These are phyloP conservation scores for Apostichopus californicus DNA, from an alignment of 35 echinoderm and acorn worm genomes.

Conservation along the genomic window DNA sequence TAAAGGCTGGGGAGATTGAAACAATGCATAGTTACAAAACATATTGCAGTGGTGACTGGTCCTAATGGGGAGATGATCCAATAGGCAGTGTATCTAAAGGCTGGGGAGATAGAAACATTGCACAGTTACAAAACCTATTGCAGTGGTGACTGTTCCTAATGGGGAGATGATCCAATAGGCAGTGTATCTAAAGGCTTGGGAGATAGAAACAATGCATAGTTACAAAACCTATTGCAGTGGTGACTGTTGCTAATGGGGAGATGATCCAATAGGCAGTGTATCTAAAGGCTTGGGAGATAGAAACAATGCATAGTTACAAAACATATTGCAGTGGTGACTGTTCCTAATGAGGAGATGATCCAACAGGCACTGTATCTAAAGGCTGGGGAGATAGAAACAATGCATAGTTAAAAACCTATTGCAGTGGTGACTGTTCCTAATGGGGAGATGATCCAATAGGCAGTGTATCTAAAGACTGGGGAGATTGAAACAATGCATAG, in stretches of 20 bases:
- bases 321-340: too few relatives aligned
- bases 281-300: slow-evolving; percentile 25
- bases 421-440: neutral
- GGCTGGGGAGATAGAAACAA: neutral
- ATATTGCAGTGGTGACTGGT: too few relatives aligned
- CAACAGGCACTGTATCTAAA: slow-evolving; percentile 56
- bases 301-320: neutral
- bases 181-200: too few relatives aligned
- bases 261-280: slow-evolving; percentile 68
- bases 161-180: slow-evolving; percentile 67
- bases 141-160: neutral
- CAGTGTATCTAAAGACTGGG: slow-evolving; percentile 34
- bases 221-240: neutral
- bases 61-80: too few relatives aligned
- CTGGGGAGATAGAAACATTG: too few relatives aligned
- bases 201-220: neutral
- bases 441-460: slow-evolving; percentile 65
- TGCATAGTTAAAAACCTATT: neutral
- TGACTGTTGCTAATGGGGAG: neutral
- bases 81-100: too few relatives aligned
- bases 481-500: neutral
- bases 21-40: neutral
- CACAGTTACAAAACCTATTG: too few relatives aligned
- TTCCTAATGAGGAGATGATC: slow-evolving; percentile 51
- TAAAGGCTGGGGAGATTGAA: neutral